Evolutionary conservation across 2,888 invertebrate genomes (phyloP).

Genomic region (Idaea biselata): DNA sequence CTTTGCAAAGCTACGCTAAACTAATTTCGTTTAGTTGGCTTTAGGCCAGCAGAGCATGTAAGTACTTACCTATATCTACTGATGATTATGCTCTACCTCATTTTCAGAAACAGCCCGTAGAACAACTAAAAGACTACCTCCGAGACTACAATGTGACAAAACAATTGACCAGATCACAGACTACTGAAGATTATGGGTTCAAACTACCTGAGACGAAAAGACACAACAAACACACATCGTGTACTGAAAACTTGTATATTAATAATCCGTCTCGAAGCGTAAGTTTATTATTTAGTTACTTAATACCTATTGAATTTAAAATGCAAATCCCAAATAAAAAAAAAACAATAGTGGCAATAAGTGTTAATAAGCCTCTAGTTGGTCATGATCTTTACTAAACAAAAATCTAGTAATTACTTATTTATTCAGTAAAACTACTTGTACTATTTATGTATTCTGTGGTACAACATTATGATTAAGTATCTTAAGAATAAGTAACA

Average conservation of each 20-base stretch:
- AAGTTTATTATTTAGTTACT: slow-evolving; percentile 20
- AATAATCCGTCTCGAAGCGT: slow-evolving; percentile 57
- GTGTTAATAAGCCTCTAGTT: no score
- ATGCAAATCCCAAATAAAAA: no score
- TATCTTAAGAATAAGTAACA: background rate
- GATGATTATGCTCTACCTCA: background rate
- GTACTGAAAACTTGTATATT: slow-evolving; percentile 52
- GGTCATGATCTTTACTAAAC: no score
- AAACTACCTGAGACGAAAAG: slow-evolving; percentile 53
- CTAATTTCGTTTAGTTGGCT: no score
- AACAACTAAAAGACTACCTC: slow-evolving; percentile 48
- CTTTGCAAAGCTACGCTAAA: no score
- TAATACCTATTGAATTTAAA: no score
- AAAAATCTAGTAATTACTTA: background rate
- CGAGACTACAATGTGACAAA: slow-evolving; percentile 57
- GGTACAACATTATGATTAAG: background rate
- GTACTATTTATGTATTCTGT: no score
- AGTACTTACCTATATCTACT: background rate
- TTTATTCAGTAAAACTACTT: background rate
- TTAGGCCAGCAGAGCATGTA: no score
- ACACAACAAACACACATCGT: slow-evolving; percentile 59
- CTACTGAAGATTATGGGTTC: slow-evolving; percentile 45
- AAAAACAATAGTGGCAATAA: no score
- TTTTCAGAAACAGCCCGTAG: slow-evolving; percentile 45
- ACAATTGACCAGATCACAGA: slow-evolving; percentile 51